These are phyloP conservation scores for Seriola rivoliana DNA, from an alignment of 2,113 vertebrate genomes.

Conservation along the genomic window DNA sequence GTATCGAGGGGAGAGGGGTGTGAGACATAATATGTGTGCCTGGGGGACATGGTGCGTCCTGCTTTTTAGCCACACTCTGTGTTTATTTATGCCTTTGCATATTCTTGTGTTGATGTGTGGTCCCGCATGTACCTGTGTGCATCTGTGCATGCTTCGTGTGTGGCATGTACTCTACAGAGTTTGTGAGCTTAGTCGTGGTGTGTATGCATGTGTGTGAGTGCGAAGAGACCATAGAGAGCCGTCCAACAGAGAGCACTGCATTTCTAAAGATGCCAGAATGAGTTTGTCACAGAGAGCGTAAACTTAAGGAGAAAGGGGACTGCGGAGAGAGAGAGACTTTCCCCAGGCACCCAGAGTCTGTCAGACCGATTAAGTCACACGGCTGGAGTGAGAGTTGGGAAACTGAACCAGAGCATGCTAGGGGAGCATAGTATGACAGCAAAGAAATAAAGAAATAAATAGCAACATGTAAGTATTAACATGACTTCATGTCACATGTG, in stretches of 20 bases:
- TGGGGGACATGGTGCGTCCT: constrained; percentile 16
- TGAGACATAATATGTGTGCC: constrained; percentile 35
- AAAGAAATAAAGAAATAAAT: constrained; percentile 69
- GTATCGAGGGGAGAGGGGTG: constrained; percentile 39
- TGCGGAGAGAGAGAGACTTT: constrained; percentile 81
- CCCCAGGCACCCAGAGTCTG: constrained; percentile 90
- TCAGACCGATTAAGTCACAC: constrained; percentile 92
- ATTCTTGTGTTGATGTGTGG: constrained; percentile 8
- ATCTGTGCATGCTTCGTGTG: constrained; percentile 35
- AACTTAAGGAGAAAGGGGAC: constrained; percentile 87
- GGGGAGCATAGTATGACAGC: constrained; percentile 67
- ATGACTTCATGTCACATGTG: constrained; percentile 64
- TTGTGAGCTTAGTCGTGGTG: constrained; percentile 45
- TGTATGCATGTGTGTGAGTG: constrained; percentile 53
- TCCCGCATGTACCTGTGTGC: constrained; percentile 33
- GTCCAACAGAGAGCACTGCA: constrained; percentile 71
- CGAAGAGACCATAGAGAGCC: constrained; percentile 62
- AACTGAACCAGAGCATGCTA: constrained; percentile 79
- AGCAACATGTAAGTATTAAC: constrained; percentile 72
- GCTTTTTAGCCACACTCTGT: constrained; percentile 40
- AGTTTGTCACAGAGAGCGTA: constrained; percentile 88
- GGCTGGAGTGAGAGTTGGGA: constrained; percentile 82
- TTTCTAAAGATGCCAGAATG: constrained; percentile 89
- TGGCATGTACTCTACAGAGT: constrained; percentile 37
- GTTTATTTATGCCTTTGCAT: constrained; percentile 44